Percentiles rank a stretch among this genome's conserved stretches.
These are phyloP conservation scores for Drosophila monieri DNA, from an alignment of 2,888 invertebrate species.

Conservation along the genomic window DNA sequence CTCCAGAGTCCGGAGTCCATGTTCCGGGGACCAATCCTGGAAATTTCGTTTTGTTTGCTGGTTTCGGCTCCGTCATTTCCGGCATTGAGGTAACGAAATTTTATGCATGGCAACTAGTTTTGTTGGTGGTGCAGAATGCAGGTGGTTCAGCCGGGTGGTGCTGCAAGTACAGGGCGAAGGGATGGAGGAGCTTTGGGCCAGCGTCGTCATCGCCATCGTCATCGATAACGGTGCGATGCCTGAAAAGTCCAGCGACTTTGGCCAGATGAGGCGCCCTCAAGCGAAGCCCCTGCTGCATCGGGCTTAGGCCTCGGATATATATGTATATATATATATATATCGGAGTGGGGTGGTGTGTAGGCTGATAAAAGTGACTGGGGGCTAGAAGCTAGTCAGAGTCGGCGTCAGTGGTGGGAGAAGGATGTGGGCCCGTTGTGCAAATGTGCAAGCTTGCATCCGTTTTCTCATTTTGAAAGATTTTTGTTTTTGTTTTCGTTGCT, in stretches of 20 bases:
- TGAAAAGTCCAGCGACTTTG: constrained; percentile 64
- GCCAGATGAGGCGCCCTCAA: constrained; percentile 51
- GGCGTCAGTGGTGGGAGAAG: constrained; percentile 15
- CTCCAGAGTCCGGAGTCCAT: constrained; percentile 4
- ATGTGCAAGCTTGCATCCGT: constrained; percentile 80
- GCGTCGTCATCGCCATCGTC: constrained; percentile 58
- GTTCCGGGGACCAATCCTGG: constrained; percentile 41
- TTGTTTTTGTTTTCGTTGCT: constrained; percentile 72
- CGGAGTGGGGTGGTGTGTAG: neutral
- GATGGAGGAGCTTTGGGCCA: constrained; percentile 41
- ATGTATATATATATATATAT: constrained; percentile 16
- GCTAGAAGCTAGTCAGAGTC: constrained; percentile 1
- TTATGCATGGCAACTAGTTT: constrained; percentile 67
- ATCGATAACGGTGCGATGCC: constrained; percentile 59
- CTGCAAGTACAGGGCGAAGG: constrained; percentile 22
- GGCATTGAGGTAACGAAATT: constrained; percentile 75
- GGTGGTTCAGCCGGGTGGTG: constrained; percentile 13
- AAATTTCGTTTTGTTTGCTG: constrained; percentile 52
- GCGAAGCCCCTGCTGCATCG: constrained; percentile 46
- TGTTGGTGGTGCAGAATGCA: constrained; percentile 38
- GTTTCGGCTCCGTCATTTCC: constrained; percentile 70
- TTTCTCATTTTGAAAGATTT: constrained; percentile 74
- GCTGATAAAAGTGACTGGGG: neutral
- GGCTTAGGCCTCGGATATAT: constrained; percentile 41
- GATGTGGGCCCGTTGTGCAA: constrained; percentile 71